A percentile compares a stretch with the other conserved stretches of the same genome.
phyloP scores from a whole-genome alignment of 1,140 invertebrate species.

The Schmidtea mediterranea region DNA sequence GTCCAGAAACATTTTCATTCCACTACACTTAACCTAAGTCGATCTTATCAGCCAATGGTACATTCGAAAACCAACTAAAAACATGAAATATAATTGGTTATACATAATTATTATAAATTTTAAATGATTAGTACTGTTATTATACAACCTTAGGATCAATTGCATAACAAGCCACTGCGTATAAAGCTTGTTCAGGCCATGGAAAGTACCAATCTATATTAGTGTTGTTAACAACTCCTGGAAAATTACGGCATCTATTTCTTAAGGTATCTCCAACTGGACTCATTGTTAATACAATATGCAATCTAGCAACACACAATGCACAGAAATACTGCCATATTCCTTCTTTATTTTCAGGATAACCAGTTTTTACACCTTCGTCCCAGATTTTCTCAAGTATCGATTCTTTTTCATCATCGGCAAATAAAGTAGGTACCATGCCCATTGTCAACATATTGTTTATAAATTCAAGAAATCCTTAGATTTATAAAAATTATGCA shows the following conservation, averaged over 20 bases:
- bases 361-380: constrained; percentile 36
- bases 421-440: too few relatives aligned
- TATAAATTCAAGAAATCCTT: constrained; percentile 58
- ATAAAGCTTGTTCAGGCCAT: constrained; percentile 31
- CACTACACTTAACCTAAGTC: too few relatives aligned
- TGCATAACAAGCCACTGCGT: constrained; percentile 53
- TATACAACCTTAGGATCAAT: too few relatives aligned
- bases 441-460: constrained; percentile 67
- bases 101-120: constrained; percentile 14
- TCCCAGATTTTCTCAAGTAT: too few relatives aligned
- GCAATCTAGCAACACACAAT: constrained; percentile 30
- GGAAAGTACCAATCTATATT: constrained; percentile 30
- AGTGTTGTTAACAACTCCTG: constrained; percentile 28
- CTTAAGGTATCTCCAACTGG: constrained; percentile 24
- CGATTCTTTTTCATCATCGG: too few relatives aligned
- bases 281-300: constrained; percentile 30
- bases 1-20: too few relatives aligned
- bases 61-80: too few relatives aligned
- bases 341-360: constrained; percentile 34
- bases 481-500: constrained; percentile 79
- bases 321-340: constrained; percentile 31
- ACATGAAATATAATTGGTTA: background rate
- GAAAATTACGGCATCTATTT: constrained; percentile 28
- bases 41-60: too few relatives aligned
- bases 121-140: constrained; percentile 40